phyloP scores from a whole-genome alignment of 37 sponge, comb jelly and placozoan species.

The Mnemiopsis leidyi region DNA sequence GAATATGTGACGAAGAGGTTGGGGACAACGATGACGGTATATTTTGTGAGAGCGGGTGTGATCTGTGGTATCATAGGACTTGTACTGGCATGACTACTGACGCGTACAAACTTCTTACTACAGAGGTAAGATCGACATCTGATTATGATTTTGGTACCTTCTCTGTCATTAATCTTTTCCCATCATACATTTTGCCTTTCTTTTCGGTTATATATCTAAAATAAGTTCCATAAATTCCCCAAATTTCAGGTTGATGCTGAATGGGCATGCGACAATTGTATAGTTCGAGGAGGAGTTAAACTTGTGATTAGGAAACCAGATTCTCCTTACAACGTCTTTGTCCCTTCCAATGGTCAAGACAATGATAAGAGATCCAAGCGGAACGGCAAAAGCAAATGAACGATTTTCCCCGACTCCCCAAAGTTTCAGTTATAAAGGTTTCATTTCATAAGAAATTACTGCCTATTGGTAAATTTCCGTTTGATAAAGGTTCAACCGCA shows the following conservation, averaged over 20 bases:
- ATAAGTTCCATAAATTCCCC: not conserved
- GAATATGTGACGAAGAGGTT: conserved; percentile 61
- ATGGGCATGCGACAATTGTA: conserved; percentile 63
- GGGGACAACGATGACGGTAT: conserved; percentile 66
- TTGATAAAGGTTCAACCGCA: not conserved
- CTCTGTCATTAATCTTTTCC: no score
- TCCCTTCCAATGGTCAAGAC: not conserved
- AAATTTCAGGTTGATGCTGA: conserved; percentile 47
- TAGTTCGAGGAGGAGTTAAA: conserved; percentile 30
- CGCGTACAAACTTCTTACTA: conserved; percentile 61
- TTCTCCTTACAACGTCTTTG: not conserved
- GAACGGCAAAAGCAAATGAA: conserved; percentile 32
- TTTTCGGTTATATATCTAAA: no score
- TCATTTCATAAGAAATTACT: no score
- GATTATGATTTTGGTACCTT: no score
- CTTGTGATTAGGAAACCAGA: conserved; percentile 35
- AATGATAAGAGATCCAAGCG: conserved; percentile 30
- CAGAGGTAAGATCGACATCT: no score
- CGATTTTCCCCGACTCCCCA: not conserved
- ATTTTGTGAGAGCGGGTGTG: conserved; percentile 67
- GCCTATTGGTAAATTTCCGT: no score
- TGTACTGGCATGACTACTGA: conserved; percentile 64
- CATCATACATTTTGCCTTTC: no score
- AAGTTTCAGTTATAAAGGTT: no score
- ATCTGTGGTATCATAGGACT: conserved; percentile 65